These are phyloP conservation scores for Rattus rattus DNA, from an alignment of 2,113 vertebrate genomes.

Conservation along the genomic window DNA sequence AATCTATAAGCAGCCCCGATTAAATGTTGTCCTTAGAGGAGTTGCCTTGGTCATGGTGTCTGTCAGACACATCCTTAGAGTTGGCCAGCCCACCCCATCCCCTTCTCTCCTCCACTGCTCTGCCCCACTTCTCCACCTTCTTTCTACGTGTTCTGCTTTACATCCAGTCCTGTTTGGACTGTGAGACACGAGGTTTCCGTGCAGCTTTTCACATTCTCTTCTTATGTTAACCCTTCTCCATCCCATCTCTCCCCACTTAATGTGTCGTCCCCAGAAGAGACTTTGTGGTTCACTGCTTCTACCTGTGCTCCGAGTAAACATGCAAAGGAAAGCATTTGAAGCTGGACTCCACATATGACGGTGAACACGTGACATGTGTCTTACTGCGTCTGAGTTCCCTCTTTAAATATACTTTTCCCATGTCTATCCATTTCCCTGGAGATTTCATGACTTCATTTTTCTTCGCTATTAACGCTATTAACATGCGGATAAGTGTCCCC, in stretches of 20 bases:
- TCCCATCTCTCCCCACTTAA: background rate
- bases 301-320: background rate
- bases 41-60: too few relatives aligned
- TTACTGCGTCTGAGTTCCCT: background rate
- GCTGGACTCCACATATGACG: background rate
- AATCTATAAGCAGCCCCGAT: too few relatives aligned
- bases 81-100: too few relatives aligned
- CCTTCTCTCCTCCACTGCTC: background rate
- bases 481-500: too few relatives aligned
- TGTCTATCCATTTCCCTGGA: background rate
- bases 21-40: too few relatives aligned
- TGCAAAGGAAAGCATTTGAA: background rate
- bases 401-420: background rate
- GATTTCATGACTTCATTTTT: background rate
- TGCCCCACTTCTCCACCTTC: background rate
- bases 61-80: too few relatives aligned
- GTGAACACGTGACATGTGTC: background rate
- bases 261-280: background rate
- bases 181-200: background rate
- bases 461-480: too few relatives aligned
- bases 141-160: background rate
- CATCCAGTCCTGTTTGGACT: background rate
- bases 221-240: too few relatives aligned
- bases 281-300: background rate
- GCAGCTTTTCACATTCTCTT: background rate